These are phyloP conservation scores for Rhinatrema bivittatum DNA, from an alignment of 2,797 vertebrate genomes.

Conservation along the genomic window DNA sequence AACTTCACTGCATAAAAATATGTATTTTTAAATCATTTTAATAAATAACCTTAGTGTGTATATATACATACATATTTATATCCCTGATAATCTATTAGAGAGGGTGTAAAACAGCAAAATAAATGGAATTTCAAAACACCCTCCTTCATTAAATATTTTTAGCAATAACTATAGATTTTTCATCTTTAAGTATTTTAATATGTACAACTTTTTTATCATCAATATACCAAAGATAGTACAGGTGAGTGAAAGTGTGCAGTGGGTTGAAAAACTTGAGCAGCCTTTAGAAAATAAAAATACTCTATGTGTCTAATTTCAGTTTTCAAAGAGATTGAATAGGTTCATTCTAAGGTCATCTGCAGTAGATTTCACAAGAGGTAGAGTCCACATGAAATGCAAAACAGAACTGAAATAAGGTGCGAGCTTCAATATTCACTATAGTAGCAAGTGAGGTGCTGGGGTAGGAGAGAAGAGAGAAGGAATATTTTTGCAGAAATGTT, in stretches of 20 bases:
- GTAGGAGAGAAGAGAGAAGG: too few relatives aligned
- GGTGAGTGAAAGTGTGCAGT: constrained; percentile 28
- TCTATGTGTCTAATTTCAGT: too few relatives aligned
- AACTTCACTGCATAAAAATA: constrained; percentile 68
- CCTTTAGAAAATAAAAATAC: too few relatives aligned
- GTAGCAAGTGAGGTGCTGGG: constrained; percentile 25
- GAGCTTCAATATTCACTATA: constrained; percentile 45
- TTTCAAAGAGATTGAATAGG: constrained; percentile 42
- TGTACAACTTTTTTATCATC: constrained; percentile 54
- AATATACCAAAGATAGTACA: constrained; percentile 57
- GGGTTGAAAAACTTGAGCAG: too few relatives aligned
- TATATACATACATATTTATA: constrained; percentile 38
- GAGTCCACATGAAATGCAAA: constrained; percentile 53
- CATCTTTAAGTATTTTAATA: constrained; percentile 63
- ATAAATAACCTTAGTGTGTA: constrained; percentile 58
- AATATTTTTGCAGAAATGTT: not conserved
- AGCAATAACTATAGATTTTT: constrained; percentile 48
- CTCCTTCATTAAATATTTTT: constrained; percentile 68
- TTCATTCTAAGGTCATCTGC: constrained; percentile 51
- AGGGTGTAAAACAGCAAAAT: constrained; percentile 66
- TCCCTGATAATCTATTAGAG: constrained; percentile 72
- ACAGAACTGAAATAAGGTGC: constrained; percentile 46
- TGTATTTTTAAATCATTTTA: constrained; percentile 66
- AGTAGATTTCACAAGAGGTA: constrained; percentile 76
- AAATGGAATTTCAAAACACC: constrained; percentile 61